These are phyloP conservation scores for Lithodes maja DNA, from an alignment of 2,888 invertebrate genomes.

Conservation along the genomic window DNA sequence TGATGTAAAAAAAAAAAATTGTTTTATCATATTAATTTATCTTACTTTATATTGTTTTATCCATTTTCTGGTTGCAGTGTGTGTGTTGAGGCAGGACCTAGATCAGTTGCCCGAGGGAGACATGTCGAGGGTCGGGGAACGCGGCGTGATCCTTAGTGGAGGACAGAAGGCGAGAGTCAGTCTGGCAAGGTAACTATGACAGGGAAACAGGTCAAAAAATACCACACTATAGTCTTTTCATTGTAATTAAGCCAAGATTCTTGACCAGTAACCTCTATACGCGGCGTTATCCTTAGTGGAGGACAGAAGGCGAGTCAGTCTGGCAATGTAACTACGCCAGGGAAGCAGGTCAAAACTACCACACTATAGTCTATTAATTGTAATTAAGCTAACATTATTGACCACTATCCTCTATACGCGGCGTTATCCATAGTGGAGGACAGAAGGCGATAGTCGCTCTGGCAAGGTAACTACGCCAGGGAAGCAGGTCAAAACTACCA, in stretches of 20 bases:
- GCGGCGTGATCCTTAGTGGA: conserved; percentile 77
- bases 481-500: background rate
- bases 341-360: background rate
- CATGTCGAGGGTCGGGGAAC: conserved; percentile 77
- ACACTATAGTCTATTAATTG: background rate
- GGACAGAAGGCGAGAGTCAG: conserved; percentile 78
- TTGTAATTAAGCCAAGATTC: too few species aligned
- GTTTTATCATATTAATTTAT: too few species aligned
- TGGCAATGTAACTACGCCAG: conserved; percentile 74
- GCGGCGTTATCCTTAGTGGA: conserved; percentile 77
- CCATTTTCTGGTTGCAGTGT: conserved; percentile 72
- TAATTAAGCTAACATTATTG: too few species aligned
- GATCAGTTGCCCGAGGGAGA: conserved; percentile 76
- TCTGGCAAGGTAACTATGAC: conserved; percentile 74
- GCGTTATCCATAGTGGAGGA: conserved; percentile 77
- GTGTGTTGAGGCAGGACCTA: conserved; percentile 76
- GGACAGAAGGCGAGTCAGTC: conserved; percentile 78
- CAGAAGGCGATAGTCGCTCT: conserved; percentile 78
- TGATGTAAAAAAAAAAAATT: too few species aligned
- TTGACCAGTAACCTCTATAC: too few species aligned
- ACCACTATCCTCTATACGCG: conserved; percentile 72
- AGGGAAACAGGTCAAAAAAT: background rate
- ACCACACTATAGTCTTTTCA: too few species aligned
- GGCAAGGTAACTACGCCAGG: conserved; percentile 73
- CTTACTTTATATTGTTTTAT: too few species aligned